Percentiles rank a stretch among this genome's conserved stretches.
phyloP scores from a whole-genome alignment of 2,888 invertebrate species.

The Limnephilus lunatus region DNA sequence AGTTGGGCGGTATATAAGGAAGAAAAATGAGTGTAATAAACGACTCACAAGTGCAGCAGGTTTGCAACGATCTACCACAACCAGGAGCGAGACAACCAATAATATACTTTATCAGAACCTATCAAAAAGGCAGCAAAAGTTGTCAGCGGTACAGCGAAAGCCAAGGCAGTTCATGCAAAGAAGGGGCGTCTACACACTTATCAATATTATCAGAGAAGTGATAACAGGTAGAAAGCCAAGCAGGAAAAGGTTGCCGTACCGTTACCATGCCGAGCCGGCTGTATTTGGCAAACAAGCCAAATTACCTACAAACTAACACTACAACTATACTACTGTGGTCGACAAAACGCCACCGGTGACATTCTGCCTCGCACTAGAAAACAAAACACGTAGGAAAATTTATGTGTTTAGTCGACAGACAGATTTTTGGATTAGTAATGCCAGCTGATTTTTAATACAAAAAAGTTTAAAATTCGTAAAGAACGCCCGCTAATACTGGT shows the following conservation, averaged over 20 bases:
- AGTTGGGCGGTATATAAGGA: background rate
- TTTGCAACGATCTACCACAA: background rate
- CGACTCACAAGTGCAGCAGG: background rate
- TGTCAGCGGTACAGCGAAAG: background rate
- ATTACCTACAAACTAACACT: background rate
- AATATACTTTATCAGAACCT: background rate
- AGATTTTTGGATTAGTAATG: background rate
- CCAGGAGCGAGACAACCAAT: background rate
- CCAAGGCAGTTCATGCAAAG: background rate
- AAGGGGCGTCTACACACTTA: background rate
- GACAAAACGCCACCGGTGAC: background rate
- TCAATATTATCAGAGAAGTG: background rate
- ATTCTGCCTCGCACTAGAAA: background rate
- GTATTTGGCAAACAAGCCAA: constrained; percentile 9
- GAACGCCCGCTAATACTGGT: background rate
- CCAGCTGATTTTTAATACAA: background rate
- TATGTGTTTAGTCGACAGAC: background rate
- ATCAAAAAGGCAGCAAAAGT: background rate
- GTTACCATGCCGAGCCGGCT: background rate
- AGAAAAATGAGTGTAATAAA: background rate
- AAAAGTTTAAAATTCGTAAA: background rate
- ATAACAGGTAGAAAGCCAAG: background rate
- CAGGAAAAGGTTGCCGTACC: constrained; percentile 8
- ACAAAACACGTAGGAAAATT: background rate
- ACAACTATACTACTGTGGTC: background rate